Base-by-base conservation (phyloP, 64 coral and sea anemone genomes). In the Dendrophyllia cribrosa region DNA sequence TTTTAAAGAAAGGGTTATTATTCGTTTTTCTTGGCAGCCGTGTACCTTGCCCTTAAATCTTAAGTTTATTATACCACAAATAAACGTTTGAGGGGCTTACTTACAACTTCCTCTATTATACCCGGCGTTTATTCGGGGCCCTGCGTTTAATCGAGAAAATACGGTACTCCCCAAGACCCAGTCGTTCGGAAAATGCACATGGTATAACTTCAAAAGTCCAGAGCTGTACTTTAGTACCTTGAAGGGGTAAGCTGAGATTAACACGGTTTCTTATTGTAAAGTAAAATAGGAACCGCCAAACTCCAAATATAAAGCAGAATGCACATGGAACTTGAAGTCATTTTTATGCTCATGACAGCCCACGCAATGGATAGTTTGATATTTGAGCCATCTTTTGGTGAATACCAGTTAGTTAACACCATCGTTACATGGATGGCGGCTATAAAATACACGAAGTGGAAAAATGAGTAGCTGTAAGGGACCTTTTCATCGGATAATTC, bases 301-400 rank as follows among this genome's bases (percentile, higher is more conserved):
- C 95, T 91, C 93, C 93, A 98, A 44, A 98, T 93, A 34, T 98
- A 98, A 23, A 98, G 5, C 14, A 98, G 64, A 65, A 96, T 83
- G 71, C 90, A 95, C 88, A 98, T 70, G 17, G 82, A 93, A 20
- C 96, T 98, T 0, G 93, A 79, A 9, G 94, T 98, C 93, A 98
- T 95, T 59, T 98, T 98, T 80, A 98, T 95, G 26, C 96, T 96
- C 96, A 98, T 98, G 9, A 94, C 94, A 5, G 96, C 94, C 96
- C 96, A 98, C 50, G 95, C 95, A 15, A 98, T 95, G 10, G 82
- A 88, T 6, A 98, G 87, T 20, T 98, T 98, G 11, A 98, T 93
- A 63, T 93, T 87, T 1, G 96, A 95, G 19, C 91, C 91, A 74
- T 93, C 78, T 25, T 95, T 93, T 13, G 96, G 96, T 9, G 87